Percentiles rank a stretch among this genome's conserved stretches.
Evolutionary conservation across 2,113 vertebrate species (phyloP).

Genomic region (Indri indri): DNA sequence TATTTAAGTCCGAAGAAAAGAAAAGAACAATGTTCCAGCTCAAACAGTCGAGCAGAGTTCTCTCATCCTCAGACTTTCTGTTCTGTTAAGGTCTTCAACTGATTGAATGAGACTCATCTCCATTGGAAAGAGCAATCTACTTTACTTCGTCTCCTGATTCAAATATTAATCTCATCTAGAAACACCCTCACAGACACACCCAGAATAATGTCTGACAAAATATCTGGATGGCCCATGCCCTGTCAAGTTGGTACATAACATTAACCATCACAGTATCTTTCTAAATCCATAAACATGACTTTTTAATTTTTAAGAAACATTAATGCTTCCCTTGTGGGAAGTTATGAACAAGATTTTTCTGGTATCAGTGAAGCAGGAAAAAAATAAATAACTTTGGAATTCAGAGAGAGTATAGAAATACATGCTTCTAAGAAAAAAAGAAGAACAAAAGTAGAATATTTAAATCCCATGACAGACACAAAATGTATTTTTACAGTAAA

Average conservation of each 20-base stretch:
- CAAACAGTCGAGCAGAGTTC: not conserved
- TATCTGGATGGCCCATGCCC: not conserved
- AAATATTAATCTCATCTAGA: not conserved
- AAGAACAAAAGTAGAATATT: constrained; percentile 10
- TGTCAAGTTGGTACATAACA: not conserved
- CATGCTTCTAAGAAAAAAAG: not conserved
- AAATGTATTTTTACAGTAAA: constrained; percentile 43
- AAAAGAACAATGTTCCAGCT: not conserved
- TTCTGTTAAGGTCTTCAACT: not conserved
- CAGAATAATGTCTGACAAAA: not conserved
- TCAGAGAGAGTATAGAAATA: not conserved
- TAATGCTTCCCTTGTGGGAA: not conserved
- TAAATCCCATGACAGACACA: not conserved
- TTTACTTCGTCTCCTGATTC: not conserved
- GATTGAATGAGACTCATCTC: not conserved
- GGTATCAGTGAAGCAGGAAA: not conserved
- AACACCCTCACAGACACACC: not conserved
- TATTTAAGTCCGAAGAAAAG: not conserved
- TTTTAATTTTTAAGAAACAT: not conserved
- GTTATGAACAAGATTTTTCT: not conserved
- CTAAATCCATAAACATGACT: not conserved
- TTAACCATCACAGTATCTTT: not conserved
- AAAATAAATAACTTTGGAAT: not conserved
- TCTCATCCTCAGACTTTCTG: too few species aligned
- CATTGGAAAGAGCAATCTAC: too few species aligned